Evolutionary conservation across 2,113 vertebrate species (phyloP).

Genomic region (Pollimyrus isidori): DNA sequence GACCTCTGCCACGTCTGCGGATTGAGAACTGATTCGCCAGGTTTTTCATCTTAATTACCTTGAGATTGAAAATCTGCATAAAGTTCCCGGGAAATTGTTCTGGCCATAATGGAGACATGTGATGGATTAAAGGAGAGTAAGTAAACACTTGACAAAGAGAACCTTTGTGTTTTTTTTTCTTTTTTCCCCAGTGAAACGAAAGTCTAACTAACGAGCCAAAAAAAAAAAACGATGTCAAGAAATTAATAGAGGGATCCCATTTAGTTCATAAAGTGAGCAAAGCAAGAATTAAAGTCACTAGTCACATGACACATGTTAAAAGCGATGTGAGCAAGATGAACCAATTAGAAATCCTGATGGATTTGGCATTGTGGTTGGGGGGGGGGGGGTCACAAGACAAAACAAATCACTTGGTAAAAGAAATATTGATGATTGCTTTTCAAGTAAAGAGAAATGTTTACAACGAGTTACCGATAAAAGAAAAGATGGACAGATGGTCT

Average conservation of each 20-base stretch:
- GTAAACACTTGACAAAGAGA: not conserved
- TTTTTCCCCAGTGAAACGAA: not conserved
- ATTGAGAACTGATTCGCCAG: not conserved
- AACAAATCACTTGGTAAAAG: slow-evolving; percentile 37
- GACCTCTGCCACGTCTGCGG: not conserved
- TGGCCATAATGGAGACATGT: not conserved
- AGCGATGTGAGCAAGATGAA: not conserved
- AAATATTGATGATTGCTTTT: slow-evolving; percentile 26
- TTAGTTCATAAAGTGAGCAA: slow-evolving; percentile 27
- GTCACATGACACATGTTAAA: slow-evolving; percentile 10
- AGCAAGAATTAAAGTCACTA: slow-evolving; percentile 27
- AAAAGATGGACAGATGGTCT: slow-evolving; percentile 34
- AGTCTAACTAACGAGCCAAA: slow-evolving; percentile 22
- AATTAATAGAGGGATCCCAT: not conserved
- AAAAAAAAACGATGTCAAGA: slow-evolving; percentile 14
- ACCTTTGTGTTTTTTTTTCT: not conserved
- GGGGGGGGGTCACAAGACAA: not conserved
- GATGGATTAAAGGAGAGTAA: not conserved
- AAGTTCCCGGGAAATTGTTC: slow-evolving; percentile 9
- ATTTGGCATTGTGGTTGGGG: not conserved
- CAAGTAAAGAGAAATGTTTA: slow-evolving; percentile 34
- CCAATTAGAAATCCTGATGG: slow-evolving; percentile 17
- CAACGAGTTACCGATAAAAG: slow-evolving; percentile 19
- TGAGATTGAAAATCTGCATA: not conserved
- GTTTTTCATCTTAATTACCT: not conserved